Evolutionary conservation across 1,140 invertebrate genomes (phyloP).

Genomic region (Heliothis subflexa): DNA sequence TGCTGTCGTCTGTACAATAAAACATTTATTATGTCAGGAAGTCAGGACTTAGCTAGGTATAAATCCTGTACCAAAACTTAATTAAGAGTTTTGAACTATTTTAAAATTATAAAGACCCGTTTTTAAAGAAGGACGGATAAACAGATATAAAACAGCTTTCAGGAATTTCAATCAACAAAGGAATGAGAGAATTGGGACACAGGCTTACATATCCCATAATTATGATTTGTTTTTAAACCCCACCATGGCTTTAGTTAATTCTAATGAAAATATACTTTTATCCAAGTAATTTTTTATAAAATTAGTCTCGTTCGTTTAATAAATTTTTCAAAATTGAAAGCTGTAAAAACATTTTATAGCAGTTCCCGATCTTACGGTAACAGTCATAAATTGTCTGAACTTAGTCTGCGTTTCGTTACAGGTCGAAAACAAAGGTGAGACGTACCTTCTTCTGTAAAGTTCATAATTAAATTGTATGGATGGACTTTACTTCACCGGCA

Average conservation of each 20-base stretch:
- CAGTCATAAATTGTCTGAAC: conserved; percentile 30
- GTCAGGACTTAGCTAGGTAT: neutral
- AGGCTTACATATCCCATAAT: conserved; percentile 12
- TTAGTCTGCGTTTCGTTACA: conserved; percentile 12
- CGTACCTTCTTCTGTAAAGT: conserved; percentile 11
- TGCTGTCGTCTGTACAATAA: too few species aligned
- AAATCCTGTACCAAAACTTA: neutral
- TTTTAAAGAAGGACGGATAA: neutral
- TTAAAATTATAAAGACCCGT: too few species aligned
- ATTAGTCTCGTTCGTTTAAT: neutral
- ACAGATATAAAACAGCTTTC: neutral
- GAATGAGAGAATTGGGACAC: conserved; percentile 3
- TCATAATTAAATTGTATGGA: neutral
- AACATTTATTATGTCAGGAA: too few species aligned
- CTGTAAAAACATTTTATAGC: conserved; percentile 21
- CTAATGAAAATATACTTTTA: neutral
- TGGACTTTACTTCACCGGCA: neutral
- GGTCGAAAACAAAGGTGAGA: neutral
- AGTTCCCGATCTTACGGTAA: conserved; percentile 10
- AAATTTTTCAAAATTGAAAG: conserved; percentile 20
- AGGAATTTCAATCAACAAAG: conserved; percentile 9
- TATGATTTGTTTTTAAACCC: conserved; percentile 28
- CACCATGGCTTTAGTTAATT: neutral
- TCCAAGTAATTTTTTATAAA: conserved; percentile 6
- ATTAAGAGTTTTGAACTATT: too few species aligned